Evolutionary conservation across 2,797 vertebrate genomes (phyloP).

Genomic region (Pelochelys cantorii): DNA sequence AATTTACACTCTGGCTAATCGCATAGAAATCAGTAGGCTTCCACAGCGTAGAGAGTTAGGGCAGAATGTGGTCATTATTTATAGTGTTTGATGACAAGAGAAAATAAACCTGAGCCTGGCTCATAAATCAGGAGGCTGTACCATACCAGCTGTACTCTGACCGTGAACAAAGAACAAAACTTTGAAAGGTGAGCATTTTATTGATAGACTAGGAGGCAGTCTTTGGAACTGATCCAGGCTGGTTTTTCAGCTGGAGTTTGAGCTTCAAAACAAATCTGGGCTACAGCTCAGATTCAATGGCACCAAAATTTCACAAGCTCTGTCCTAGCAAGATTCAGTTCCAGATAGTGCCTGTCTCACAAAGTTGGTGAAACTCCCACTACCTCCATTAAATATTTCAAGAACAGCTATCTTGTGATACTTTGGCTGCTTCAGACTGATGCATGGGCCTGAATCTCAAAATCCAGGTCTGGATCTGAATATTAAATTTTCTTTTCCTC

Average conservation of each 20-base stretch:
- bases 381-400: not conserved
- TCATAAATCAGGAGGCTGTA: not conserved
- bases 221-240: not conserved
- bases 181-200: not conserved
- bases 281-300: not conserved
- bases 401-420: not conserved
- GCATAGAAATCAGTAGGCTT: not conserved
- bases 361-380: not conserved
- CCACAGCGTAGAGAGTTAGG: not conserved
- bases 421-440: not conserved
- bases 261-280: not conserved
- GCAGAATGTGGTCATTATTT: not conserved
- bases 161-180: not conserved
- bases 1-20: not conserved
- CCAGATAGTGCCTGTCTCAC: not conserved
- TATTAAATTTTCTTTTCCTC: not conserved
- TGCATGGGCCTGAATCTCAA: not conserved
- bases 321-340: not conserved
- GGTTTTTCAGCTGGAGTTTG: not conserved
- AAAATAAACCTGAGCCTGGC: not conserved
- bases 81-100: not conserved
- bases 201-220: not conserved
- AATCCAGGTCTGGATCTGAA: not conserved
- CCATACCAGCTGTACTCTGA: not conserved
- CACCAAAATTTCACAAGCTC: not conserved